A percentile compares a stretch with the other conserved stretches of the same genome.
These are phyloP conservation scores for Spodoptera picta DNA, from an alignment of 2,888 invertebrate genomes.

Conservation along the genomic window DNA sequence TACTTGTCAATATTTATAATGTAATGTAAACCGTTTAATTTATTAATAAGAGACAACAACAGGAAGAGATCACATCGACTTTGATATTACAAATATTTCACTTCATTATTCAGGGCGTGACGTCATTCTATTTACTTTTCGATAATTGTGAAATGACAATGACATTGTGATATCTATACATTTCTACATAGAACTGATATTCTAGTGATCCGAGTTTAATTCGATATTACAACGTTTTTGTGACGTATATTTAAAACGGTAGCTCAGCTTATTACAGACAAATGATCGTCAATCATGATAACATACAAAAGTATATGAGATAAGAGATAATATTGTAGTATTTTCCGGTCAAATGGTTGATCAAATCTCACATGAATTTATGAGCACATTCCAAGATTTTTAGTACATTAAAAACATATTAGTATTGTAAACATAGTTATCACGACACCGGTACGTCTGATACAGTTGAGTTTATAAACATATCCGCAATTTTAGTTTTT, in stretches of 20 bases:
- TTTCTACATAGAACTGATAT: conserved; percentile 5
- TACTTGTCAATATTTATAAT: too few species aligned
- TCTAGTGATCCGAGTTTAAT: conserved; percentile 7
- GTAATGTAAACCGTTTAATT: neutral
- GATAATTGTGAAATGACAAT: conserved; percentile 25
- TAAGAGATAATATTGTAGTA: conserved; percentile 30
- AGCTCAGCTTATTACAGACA: conserved; percentile 25
- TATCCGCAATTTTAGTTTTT: neutral
- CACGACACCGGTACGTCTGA: conserved; percentile 7
- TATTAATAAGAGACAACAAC: conserved; percentile 6
- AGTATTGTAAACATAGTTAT: conserved; percentile 21
- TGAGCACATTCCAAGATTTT: neutral
- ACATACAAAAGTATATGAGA: conserved; percentile 13
- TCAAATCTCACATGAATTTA: conserved; percentile 26
- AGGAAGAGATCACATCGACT: conserved; percentile 16
- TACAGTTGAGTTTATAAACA: conserved; percentile 10
- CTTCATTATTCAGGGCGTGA: conserved; percentile 7
- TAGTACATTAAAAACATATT: conserved; percentile 31
- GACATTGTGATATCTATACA: conserved; percentile 10
- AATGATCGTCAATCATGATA: conserved; percentile 53
- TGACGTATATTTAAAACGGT: neutral
- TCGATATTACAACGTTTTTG: conserved; percentile 3
- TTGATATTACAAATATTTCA: conserved; percentile 11
- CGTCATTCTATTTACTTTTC: conserved; percentile 11
- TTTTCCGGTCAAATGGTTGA: conserved; percentile 36